Evolutionary conservation across 1,140 invertebrate species (phyloP).

Genomic region (Ceratina japonica): DNA sequence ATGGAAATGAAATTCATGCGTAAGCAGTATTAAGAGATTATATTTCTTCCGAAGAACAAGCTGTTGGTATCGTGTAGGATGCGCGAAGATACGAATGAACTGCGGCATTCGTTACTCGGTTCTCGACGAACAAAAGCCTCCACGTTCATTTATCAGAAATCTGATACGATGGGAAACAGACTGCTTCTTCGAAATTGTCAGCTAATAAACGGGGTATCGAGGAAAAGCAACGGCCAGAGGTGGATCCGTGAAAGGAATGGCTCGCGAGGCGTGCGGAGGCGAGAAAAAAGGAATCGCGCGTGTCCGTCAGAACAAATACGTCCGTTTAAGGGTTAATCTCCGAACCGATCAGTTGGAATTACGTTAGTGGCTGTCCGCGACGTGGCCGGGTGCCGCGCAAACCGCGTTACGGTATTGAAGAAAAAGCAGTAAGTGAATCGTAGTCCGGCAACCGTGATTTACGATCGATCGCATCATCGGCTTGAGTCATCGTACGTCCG

Average conservation of each 20-base stretch:
- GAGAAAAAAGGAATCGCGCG: conserved; percentile 37
- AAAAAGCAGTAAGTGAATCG: conserved; percentile 42
- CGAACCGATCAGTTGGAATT: conserved; percentile 36
- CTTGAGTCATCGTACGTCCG: conserved; percentile 10
- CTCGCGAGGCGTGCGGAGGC: conserved; percentile 23
- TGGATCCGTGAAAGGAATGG: conserved; percentile 32
- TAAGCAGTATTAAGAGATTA: too few relatives aligned
- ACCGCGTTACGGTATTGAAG: background rate
- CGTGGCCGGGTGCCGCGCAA: too few relatives aligned
- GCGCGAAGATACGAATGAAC: background rate
- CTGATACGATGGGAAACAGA: background rate
- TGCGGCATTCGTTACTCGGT: too few relatives aligned
- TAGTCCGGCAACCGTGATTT: conserved; percentile 27
- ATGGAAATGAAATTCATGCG: too few relatives aligned
- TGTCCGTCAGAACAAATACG: conserved; percentile 43
- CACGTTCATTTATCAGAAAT: background rate
- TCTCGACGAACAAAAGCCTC: background rate
- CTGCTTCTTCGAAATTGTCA: conserved; percentile 23
- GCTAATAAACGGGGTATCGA: conserved; percentile 16
- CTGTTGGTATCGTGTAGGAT: too few relatives aligned
- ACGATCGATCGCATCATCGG: conserved; percentile 34
- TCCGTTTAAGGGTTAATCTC: conserved; percentile 51
- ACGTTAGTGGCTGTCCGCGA: conserved; percentile 30
- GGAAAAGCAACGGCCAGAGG: conserved; percentile 1
- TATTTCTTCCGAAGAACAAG: too few relatives aligned